These are phyloP conservation scores for Noctua comes DNA, from an alignment of 2,888 invertebrate genomes.

Conservation along the genomic window DNA sequence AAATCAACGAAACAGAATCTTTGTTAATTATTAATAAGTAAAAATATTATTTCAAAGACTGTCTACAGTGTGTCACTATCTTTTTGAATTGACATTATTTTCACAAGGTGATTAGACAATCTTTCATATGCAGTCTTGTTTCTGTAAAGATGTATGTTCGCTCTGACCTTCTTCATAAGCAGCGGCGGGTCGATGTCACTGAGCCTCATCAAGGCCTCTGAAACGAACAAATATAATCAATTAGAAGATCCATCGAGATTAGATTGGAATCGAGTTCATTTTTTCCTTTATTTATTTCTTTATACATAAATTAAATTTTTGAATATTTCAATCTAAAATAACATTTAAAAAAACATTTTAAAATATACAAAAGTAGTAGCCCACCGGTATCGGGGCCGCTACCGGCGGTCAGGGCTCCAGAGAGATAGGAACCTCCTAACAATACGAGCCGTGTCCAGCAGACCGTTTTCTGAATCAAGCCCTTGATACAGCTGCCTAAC, in stretches of 20 bases:
- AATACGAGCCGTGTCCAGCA: too few species aligned
- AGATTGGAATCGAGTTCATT: too few species aligned
- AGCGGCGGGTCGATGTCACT: slow-evolving; percentile 89
- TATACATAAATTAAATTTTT: too few species aligned
- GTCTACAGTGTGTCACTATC: not conserved
- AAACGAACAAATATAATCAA: slow-evolving; percentile 67
- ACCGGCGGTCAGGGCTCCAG: too few species aligned
- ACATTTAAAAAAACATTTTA: too few species aligned
- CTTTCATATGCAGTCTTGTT: slow-evolving; percentile 90
- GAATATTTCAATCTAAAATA: too few species aligned
- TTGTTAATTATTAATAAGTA: not conserved
- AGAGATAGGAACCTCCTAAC: too few species aligned
- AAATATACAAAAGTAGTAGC: too few species aligned
- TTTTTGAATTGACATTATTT: slow-evolving; percentile 56
- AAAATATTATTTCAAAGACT: not conserved
- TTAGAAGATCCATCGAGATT: not conserved
- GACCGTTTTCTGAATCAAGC: too few species aligned
- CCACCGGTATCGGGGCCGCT: too few species aligned
- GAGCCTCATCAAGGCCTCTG: slow-evolving; percentile 89
- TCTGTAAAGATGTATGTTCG: slow-evolving; percentile 90
- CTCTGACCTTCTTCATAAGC: slow-evolving; percentile 90
- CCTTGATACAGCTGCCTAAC: too few species aligned
- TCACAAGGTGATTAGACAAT: slow-evolving; percentile 82
- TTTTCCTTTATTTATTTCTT: too few species aligned
- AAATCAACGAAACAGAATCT: not conserved